A percentile compares a stretch with the other conserved stretches of the same genome.
Conservation (phyloP, 2,797 vertebrate species). For the Malacoraja senta region DNA sequence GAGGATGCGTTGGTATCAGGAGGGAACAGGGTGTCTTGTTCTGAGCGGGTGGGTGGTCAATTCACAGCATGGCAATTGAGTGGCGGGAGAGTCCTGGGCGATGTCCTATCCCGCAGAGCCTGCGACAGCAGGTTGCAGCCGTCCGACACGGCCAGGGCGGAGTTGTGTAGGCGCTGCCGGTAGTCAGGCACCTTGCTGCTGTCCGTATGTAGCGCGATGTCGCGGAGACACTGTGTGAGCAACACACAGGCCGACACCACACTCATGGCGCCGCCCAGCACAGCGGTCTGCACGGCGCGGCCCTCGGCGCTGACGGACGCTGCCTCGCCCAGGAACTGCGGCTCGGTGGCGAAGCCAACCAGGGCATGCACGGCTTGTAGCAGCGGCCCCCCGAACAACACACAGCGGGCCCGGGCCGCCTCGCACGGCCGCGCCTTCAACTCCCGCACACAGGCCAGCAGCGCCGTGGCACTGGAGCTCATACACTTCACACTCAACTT, state of each 20-base stretch:
- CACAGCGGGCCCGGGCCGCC: conserved; percentile 79
- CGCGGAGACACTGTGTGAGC: conserved; percentile 95
- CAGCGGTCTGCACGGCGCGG: conserved; percentile 91
- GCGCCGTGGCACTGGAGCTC: conserved; percentile 87
- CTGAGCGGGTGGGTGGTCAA: conserved; percentile 57
- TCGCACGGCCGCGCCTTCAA: conserved; percentile 88
- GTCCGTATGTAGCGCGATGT: conserved; percentile 88
- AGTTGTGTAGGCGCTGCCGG: conserved; percentile 85
- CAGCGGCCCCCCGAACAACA: conserved; percentile 83
- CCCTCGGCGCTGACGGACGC: conserved; percentile 80
- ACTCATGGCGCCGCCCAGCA: conserved; percentile 95
- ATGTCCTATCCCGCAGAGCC: conserved; percentile 92
- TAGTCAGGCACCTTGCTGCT: conserved; percentile 90
- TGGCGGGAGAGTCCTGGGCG: conserved; percentile 84
- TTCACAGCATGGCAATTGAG: conserved; percentile 98
- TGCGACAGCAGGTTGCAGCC: conserved; percentile 96
- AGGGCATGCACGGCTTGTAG: conserved; percentile 85
- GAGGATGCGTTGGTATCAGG: conserved; percentile 27
- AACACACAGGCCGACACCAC: conserved; percentile 96
- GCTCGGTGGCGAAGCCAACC: conserved; percentile 93
- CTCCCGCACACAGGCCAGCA: conserved; percentile 88
- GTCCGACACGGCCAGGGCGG: conserved; percentile 89
- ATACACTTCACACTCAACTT: conserved; percentile 90
- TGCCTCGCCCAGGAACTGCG: conserved; percentile 87
- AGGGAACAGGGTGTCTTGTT: background rate